These are phyloP conservation scores for Allophyes oxyacanthae DNA, from an alignment of 2,888 invertebrate genomes.

Conservation along the genomic window DNA sequence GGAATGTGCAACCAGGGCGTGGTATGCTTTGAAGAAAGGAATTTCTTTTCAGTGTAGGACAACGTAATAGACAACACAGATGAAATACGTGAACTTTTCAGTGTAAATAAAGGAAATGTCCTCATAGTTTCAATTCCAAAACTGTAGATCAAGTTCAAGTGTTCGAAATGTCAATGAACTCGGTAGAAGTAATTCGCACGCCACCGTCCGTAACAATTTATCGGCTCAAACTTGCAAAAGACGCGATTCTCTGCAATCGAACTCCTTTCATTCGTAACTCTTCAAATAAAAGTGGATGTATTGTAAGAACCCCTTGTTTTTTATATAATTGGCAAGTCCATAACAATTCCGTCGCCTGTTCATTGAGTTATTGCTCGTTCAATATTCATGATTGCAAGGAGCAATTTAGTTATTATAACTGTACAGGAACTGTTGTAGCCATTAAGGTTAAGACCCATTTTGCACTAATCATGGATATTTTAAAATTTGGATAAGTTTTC, in stretches of 20 bases:
- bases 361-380: conserved; percentile 45
- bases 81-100: too few relatives aligned
- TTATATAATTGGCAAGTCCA: conserved; percentile 25
- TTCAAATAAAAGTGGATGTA: conserved; percentile 42
- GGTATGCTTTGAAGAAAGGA: conserved; percentile 11
- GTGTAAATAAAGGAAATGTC: background rate
- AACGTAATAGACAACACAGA: too few relatives aligned
- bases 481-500: conserved; percentile 1
- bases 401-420: conserved; percentile 40
- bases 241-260: conserved; percentile 61
- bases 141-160: conserved; percentile 57
- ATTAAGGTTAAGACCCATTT: conserved; percentile 18
- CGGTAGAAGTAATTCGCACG: conserved; percentile 71
- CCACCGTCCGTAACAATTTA: conserved; percentile 77
- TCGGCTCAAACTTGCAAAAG: conserved; percentile 71
- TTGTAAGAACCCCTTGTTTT: conserved; percentile 44
- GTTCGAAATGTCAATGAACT: conserved; percentile 71
- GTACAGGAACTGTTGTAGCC: conserved; percentile 6
- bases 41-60: background rate
- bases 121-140: conserved; percentile 12
- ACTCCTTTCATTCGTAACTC: conserved; percentile 65
- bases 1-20: conserved; percentile 43
- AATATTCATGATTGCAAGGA: conserved; percentile 40
- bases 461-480: conserved; percentile 11
- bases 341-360: conserved; percentile 29